These are phyloP conservation scores for Orthonevra nobilis DNA, from an alignment of 2,888 invertebrate species.

Conservation along the genomic window DNA sequence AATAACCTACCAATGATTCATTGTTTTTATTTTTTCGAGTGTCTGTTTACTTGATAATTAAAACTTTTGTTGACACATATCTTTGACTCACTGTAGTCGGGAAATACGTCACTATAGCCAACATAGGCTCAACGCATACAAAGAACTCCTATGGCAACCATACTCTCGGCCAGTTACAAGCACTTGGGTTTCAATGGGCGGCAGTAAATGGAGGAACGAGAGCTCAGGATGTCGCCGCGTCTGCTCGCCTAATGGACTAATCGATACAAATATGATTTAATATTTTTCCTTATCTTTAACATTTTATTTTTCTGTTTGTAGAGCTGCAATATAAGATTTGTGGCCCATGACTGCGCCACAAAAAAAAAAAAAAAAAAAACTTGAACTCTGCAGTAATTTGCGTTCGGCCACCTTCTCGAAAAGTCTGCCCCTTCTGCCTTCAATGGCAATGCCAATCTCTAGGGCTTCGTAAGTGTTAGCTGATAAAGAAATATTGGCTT, in stretches of 20 bases:
- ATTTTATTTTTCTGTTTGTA: slow-evolving; percentile 24
- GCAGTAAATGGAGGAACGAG: no score
- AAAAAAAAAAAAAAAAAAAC: not conserved
- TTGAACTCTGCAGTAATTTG: slow-evolving; percentile 9
- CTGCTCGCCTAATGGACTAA: slow-evolving; percentile 26
- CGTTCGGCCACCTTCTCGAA: not conserved
- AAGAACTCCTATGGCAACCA: no score
- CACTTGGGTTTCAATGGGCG: no score
- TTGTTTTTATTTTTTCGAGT: no score
- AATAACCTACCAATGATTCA: no score
- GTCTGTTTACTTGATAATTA: no score
- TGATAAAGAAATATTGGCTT: slow-evolving; percentile 12
- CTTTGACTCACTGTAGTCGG: slow-evolving; percentile 12
- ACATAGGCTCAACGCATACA: no score
- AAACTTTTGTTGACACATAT: not conserved
- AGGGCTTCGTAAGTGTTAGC: slow-evolving; percentile 10
- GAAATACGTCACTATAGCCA: not conserved
- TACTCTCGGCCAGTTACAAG: no score
- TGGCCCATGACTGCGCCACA: slow-evolving; percentile 8
- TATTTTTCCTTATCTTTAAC: slow-evolving; percentile 47
- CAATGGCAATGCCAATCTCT: slow-evolving; percentile 8
- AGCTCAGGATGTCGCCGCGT: not conserved
- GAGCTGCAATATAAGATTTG: slow-evolving; percentile 19
- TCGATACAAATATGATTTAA: slow-evolving; percentile 39
- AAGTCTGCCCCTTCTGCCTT: slow-evolving; percentile 8